Conservation (phyloP, 2,113 vertebrate species). For the Symphodus melops region DNA sequence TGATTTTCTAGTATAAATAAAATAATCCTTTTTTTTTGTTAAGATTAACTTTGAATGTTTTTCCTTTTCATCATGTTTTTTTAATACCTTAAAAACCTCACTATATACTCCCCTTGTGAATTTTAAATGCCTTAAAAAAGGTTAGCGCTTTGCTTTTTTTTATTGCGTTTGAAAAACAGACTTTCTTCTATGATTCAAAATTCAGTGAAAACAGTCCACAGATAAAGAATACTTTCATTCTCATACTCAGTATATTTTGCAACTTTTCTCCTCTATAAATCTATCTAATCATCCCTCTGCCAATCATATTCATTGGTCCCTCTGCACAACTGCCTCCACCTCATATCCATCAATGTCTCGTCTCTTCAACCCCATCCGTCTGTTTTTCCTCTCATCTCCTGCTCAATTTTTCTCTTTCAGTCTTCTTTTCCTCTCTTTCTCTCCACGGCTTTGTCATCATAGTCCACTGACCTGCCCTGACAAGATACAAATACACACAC, state of each 20-base stretch:
- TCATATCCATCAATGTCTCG: conserved; percentile 52
- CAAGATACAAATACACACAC: conserved; percentile 1
- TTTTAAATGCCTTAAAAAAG: too few relatives aligned
- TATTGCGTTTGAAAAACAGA: too few relatives aligned
- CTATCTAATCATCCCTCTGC: conserved; percentile 8
- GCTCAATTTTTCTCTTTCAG: conserved; percentile 16
- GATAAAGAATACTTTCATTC: too few relatives aligned
- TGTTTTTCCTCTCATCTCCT: not conserved
- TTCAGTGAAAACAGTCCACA: too few relatives aligned
- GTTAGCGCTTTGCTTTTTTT: too few relatives aligned
- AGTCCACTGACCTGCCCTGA: conserved; percentile 11
- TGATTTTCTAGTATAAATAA: not conserved
- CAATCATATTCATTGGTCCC: conserved; percentile 19
- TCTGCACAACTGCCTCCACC: conserved; percentile 11
- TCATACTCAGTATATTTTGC: conserved; percentile 8
- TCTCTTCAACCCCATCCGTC: not conserved
- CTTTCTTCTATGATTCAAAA: too few relatives aligned
- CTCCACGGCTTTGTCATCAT: conserved; percentile 16
- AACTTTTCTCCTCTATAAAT: conserved; percentile 22
- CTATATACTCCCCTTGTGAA: too few relatives aligned
- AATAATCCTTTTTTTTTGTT: not conserved
- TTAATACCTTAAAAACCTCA: too few relatives aligned
- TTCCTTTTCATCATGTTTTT: too few relatives aligned
- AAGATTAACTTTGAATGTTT: too few relatives aligned
- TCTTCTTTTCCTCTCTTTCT: not conserved